Evolutionary conservation across 2,888 invertebrate species (phyloP), one percentile per base, ranked within the genome.

Genomic region (Biston stratarius): DNA sequence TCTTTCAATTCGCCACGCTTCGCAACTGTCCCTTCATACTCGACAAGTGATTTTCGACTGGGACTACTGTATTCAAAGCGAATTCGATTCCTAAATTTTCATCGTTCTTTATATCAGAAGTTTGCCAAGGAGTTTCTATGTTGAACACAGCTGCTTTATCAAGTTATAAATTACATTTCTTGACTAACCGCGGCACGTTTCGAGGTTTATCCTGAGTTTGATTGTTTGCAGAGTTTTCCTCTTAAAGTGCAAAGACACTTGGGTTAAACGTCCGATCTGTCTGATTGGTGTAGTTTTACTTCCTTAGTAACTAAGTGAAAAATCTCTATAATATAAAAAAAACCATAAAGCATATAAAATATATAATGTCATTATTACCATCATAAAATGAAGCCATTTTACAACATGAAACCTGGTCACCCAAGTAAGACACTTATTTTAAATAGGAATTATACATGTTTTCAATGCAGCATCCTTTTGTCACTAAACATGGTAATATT

Each of bases 1-100:
- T 84, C 84, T 87, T 85, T 83, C 77, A 75, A 73, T 78, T 77
- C 80, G 67, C 82, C 82, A 83, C 83, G 84, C 81, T 83, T 77
- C 76, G 71, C 67, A 80, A 79, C 85, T 81, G 83, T 83, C 77
- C 79, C 57, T 84, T 87, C 85, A 82, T 80, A 80, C 80, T 83
- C 79, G 83, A 82, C 81, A 82, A 81, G 80, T 83, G 81, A 81
- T 77, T 64, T 53, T 55, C 52, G 47, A 9, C 44, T 12, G 55
- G 42, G 10, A 38, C 51, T 62, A 48, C 45, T 59, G 47, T 47
- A 57, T 52, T 57, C 36, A 56, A 49, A 60, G 36, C 47, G 36
- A 44, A 62, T 59, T 63, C 36, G 44, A 55, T 59, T 36, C 7
- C 48, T 36, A 51, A 36, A 47, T 61, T 49, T 47, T n/a, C 49